Percentiles rank a stretch among this genome's conserved stretches.
phyloP scores from a whole-genome alignment of 2,888 invertebrate genomes.

The Brachycybe producta region DNA sequence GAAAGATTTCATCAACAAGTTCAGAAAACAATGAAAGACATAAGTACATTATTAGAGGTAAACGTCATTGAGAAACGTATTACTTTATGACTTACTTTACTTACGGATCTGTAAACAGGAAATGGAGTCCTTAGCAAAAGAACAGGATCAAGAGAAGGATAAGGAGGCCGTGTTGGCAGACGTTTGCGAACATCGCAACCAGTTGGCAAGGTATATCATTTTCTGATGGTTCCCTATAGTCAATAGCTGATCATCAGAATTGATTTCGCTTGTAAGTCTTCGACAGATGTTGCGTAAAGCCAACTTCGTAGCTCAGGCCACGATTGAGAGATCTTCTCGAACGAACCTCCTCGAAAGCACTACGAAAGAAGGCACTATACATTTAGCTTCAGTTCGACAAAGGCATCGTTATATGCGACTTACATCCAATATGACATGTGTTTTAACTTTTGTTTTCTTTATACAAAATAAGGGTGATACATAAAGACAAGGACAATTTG shows the following conservation, averaged over 20 bases:
- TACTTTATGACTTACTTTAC: background rate
- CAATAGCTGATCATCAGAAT: background rate
- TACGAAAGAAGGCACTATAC: background rate
- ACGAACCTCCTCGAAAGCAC: constrained; percentile 13
- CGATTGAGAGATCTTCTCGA: constrained; percentile 16
- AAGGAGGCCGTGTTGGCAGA: constrained; percentile 15
- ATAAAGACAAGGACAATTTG: constrained; percentile 38
- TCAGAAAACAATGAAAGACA: constrained; percentile 8
- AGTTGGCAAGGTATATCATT: constrained; percentile 17
- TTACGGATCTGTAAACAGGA: constrained; percentile 14
- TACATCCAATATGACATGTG: background rate
- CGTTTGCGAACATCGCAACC: constrained; percentile 10
- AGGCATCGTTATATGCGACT: background rate
- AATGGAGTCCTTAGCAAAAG: constrained; percentile 17
- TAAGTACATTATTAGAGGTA: constrained; percentile 16
- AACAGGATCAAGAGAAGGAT: constrained; percentile 17
- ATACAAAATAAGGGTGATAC: background rate
- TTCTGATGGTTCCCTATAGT: background rate
- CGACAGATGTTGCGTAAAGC: constrained; percentile 20
- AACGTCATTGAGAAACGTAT: background rate
- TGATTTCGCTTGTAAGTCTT: background rate
- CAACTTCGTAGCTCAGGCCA: constrained; percentile 19
- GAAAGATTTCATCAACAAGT: constrained; percentile 11
- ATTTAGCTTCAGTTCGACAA: no score
- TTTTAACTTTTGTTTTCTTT: background rate